These are phyloP conservation scores for Meriones unguiculatus DNA, from an alignment of 2,113 vertebrate genomes.

Conservation along the genomic window DNA sequence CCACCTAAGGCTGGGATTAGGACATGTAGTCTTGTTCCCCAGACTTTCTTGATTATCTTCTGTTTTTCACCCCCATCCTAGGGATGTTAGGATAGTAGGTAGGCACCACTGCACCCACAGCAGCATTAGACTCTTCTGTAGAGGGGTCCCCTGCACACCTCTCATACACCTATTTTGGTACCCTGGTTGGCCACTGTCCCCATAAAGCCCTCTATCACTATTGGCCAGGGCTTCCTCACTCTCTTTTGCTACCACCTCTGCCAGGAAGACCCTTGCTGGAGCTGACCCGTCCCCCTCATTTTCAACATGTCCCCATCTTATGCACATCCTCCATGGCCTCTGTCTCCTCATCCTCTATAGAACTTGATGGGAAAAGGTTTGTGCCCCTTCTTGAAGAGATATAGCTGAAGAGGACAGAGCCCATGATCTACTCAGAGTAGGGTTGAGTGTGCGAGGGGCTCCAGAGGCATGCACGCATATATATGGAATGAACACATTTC, in stretches of 20 bases:
- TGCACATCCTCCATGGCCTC: neutral
- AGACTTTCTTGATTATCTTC: neutral
- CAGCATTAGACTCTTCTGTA: neutral
- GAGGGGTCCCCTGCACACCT: no score
- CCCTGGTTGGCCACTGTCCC: neutral
- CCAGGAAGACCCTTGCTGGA: neutral
- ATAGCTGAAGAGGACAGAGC: neutral
- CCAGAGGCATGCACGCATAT: rapidly evolving
- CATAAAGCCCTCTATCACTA: neutral
- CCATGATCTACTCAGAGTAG: neutral
- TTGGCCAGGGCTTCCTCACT: neutral
- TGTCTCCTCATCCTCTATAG: neutral
- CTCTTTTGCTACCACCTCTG: neutral
- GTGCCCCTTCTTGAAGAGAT: neutral
- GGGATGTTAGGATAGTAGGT: neutral
- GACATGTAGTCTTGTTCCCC: neutral
- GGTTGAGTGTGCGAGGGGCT: rapidly evolving
- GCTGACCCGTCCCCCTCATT: neutral
- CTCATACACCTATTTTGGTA: neutral
- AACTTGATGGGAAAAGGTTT: neutral
- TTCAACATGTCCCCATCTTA: neutral
- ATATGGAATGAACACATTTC: rapidly evolving
- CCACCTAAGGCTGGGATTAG: neutral
- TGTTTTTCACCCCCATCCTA: neutral
- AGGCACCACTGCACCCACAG: neutral